Evolutionary conservation across 2,113 vertebrate genomes (phyloP), one percentile per base, ranked within the genome.

Genomic region (Nesogale talazaci): DNA sequence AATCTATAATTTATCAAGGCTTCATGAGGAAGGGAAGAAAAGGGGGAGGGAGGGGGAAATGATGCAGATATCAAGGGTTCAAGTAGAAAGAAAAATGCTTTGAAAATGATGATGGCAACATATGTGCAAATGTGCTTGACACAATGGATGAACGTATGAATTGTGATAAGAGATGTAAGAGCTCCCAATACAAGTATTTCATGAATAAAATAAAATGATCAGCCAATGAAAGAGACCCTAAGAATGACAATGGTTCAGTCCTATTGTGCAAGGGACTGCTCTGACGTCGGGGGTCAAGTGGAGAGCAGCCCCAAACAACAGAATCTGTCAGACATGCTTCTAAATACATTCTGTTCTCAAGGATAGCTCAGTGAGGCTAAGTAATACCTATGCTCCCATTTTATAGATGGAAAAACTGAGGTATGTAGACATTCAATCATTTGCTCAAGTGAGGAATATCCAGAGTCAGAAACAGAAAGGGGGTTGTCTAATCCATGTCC

Each of bases 291-390:
- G 17, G 34, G n/a, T 16, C 69, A 70, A 34, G 6, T 69, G 34
- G 34, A 19, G n/a, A 72, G 19, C n/a, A 19, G 4, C 69, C 34
- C 34, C 19, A 2, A 70, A 72, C n/a, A 31, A 31, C 67, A 70
- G 19, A 56, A n/a, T 12, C 3, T 80, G 57, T n/a, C 31, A 52
- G n/a, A 80, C 61, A 89, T 25, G 42, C 70, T 90, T 90, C 84
- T 42, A 91, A 82, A 42, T 92, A 36, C 2, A 83, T 91, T 86
- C 77, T 69, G 56, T 93, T 90, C 31, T 92, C 17, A 52, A 34
- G 29, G 83, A 38, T 52, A 82, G 25, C 20, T 3, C 61, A 52
- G 16, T 25, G 34, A 36, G 20, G 12, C 25, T 74, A 57, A 25
- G 7, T 69, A 56, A 23, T 79, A 59, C 34, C 74, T 65, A 52